phyloP scores from a whole-genome alignment of 2,797 vertebrate genomes.

The Spondyliosoma cantharus region DNA sequence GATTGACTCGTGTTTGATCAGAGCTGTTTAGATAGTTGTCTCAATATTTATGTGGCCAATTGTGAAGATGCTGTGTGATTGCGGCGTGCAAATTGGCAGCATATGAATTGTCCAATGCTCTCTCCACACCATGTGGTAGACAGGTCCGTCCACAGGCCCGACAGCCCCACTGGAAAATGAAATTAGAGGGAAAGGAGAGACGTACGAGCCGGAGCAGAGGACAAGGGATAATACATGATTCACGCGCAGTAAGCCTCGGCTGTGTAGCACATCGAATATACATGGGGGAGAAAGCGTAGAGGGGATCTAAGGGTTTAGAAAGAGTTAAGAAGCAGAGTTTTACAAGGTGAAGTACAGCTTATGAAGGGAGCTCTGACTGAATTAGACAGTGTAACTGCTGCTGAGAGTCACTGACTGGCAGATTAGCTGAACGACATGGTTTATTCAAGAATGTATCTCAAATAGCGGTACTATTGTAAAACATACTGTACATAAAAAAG shows the following conservation, averaged over 20 bases:
- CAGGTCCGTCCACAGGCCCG: slow-evolving; percentile 42
- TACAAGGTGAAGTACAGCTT: slow-evolving; percentile 57
- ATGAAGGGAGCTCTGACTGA: slow-evolving; percentile 37
- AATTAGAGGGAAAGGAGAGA: slow-evolving; percentile 55
- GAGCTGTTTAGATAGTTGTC: slow-evolving; percentile 67
- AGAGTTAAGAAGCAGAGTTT: slow-evolving; percentile 55
- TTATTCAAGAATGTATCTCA: slow-evolving; percentile 15
- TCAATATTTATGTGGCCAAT: slow-evolving; percentile 63
- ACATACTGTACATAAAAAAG: not conserved
- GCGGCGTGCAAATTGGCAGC: slow-evolving; percentile 42
- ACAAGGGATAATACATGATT: slow-evolving; percentile 62
- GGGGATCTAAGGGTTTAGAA: slow-evolving; percentile 56
- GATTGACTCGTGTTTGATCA: slow-evolving; percentile 65
- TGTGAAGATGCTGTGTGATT: slow-evolving; percentile 49
- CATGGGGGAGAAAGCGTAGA: slow-evolving; percentile 23
- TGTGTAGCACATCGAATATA: slow-evolving; percentile 47
- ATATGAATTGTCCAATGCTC: slow-evolving; percentile 52
- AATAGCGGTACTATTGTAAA: slow-evolving; percentile 5
- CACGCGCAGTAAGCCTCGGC: slow-evolving; percentile 30
- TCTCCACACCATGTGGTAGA: slow-evolving; percentile 33
- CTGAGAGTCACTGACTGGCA: slow-evolving; percentile 37
- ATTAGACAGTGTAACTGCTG: slow-evolving; percentile 47
- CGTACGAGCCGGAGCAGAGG: slow-evolving; percentile 26
- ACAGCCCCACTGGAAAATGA: slow-evolving; percentile 66
- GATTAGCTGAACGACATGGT: slow-evolving; percentile 46